phyloP scores from a whole-genome alignment of 2,113 vertebrate species.

The Hippopotamus amphibius region DNA sequence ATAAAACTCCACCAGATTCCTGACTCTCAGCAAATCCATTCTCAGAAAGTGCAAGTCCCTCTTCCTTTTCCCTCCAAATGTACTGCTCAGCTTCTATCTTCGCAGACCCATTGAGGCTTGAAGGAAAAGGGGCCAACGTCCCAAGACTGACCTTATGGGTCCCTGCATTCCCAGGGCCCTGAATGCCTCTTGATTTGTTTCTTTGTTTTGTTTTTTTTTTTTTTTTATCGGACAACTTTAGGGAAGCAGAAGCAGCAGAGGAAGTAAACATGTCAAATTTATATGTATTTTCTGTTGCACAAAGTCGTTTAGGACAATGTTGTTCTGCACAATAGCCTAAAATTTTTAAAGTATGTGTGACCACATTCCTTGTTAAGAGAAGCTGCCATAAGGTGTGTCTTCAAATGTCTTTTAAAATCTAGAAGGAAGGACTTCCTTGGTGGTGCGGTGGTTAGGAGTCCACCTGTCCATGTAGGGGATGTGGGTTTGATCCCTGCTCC shows the following conservation, averaged over 20 bases:
- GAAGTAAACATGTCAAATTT: neutral
- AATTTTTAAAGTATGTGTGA: no score
- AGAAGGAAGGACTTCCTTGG: no score
- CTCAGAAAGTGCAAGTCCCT: neutral
- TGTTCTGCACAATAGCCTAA: no score
- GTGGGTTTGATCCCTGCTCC: no score
- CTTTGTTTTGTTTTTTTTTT: no score
- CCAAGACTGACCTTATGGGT: neutral
- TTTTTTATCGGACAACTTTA: neutral
- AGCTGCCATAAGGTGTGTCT: neutral
- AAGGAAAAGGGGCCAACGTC: neutral
- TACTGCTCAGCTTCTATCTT: neutral
- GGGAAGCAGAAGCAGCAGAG: neutral
- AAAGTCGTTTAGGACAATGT: no score
- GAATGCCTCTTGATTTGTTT: neutral
- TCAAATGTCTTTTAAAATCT: slow-evolving; percentile 19
- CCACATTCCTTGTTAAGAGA: neutral
- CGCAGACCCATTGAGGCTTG: neutral
- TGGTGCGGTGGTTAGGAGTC: no score
- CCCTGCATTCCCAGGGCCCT: neutral
- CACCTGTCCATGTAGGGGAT: no score
- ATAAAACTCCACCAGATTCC: neutral
- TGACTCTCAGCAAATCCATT: neutral
- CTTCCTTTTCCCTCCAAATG: neutral
- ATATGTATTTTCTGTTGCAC: neutral